These are phyloP conservation scores for Flabesymbios commensalis DNA, from an alignment of 2,888 invertebrate species.

Conservation along the genomic window DNA sequence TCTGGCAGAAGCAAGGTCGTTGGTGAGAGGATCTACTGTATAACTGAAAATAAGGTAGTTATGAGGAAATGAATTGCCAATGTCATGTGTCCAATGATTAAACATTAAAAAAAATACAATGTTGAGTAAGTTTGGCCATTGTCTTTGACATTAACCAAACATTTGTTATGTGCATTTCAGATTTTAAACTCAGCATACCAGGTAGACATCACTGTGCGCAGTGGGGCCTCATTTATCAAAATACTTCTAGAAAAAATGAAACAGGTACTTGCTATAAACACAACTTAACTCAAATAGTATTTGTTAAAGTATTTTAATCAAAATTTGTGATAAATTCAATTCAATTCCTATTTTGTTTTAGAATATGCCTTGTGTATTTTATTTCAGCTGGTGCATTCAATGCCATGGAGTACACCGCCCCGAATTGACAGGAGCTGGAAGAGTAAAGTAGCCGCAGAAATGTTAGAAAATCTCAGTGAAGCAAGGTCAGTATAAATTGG, in stretches of 20 bases:
- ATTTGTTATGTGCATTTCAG: slow-evolving; percentile 40
- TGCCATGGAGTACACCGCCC: slow-evolving; percentile 69
- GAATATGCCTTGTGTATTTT: neutral
- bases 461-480: slow-evolving; percentile 74
- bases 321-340: no score
- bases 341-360: no score
- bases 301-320: no score
- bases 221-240: slow-evolving; percentile 70
- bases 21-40: no score
- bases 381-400: slow-evolving; percentile 66
- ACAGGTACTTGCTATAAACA: slow-evolving; percentile 60
- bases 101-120: no score
- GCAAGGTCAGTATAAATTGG: slow-evolving; percentile 47
- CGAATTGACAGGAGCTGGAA: slow-evolving; percentile 70
- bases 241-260: slow-evolving; percentile 72
- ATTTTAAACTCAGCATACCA: slow-evolving; percentile 74
- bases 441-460: slow-evolving; percentile 71
- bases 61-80: no score
- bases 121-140: no score
- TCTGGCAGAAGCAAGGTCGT: no score
- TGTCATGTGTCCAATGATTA: no score
- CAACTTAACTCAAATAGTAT: no score
- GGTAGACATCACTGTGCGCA: slow-evolving; percentile 70
- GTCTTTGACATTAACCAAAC: no score
- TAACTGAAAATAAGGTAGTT: no score